phyloP scores from a whole-genome alignment of 2,888 invertebrate genomes.

The Ommatoiulus sabulosus region DNA sequence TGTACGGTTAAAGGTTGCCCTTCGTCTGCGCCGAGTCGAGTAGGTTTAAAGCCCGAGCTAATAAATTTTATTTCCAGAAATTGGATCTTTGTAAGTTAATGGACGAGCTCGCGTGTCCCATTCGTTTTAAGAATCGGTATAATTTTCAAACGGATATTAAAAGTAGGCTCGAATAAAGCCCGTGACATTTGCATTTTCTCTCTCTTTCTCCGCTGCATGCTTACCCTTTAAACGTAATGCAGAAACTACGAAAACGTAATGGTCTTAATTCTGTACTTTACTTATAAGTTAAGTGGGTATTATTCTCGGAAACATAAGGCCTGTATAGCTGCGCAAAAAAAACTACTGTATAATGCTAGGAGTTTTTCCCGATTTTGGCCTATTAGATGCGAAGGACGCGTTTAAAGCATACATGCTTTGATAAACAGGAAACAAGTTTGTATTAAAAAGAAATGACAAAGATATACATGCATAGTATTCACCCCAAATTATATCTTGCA shows the following conservation, averaged over 20 bases:
- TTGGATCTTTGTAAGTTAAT: slow-evolving; percentile 34
- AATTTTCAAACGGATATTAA: slow-evolving; percentile 34
- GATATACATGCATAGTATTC: too few species aligned
- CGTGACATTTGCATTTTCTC: slow-evolving; percentile 4
- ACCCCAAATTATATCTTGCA: too few species aligned
- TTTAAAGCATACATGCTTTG: too few species aligned
- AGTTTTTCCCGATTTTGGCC: too few species aligned
- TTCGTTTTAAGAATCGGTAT: slow-evolving; percentile 26
- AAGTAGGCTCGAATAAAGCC: slow-evolving; percentile 14
- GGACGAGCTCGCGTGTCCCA: slow-evolving; percentile 25
- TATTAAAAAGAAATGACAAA: too few species aligned
- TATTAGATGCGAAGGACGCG: too few species aligned
- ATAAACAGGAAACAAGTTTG: too few species aligned
- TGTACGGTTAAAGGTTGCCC: background rate
- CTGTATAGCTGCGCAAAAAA: background rate
- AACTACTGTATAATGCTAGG: too few species aligned
- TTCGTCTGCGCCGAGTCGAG: background rate
- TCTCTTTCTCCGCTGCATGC: background rate
- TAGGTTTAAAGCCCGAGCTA: background rate
- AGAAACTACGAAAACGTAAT: slow-evolving; percentile 10
- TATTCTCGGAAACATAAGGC: background rate
- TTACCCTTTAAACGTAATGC: background rate
- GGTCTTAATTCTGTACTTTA: background rate
- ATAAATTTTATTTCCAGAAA: slow-evolving; percentile 34
- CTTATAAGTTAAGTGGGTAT: background rate